These are phyloP conservation scores for Tetramorium bicarinatum DNA, from an alignment of 2,888 invertebrate species.

Conservation along the genomic window DNA sequence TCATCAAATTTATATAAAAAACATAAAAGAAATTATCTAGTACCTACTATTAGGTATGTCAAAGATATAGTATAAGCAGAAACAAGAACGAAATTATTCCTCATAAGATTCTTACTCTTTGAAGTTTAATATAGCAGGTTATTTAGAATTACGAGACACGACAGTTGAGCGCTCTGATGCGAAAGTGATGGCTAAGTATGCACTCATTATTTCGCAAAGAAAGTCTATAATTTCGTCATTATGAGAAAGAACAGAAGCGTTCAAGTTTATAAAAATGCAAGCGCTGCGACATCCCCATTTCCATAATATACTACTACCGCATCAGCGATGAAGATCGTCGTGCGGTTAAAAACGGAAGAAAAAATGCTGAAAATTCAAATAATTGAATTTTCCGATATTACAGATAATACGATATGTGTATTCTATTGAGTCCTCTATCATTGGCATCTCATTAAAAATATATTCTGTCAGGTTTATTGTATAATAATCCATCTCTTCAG, in stretches of 20 bases:
- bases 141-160: conserved; percentile 38
- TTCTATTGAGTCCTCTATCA: background rate
- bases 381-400: conserved; percentile 12
- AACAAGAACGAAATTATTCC: conserved; percentile 39
- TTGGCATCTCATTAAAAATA: background rate
- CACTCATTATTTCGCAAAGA: conserved; percentile 64
- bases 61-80: conserved; percentile 13
- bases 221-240: conserved; percentile 67
- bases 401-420: background rate
- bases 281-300: conserved; percentile 44
- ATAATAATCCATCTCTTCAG: background rate
- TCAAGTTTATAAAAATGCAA: conserved; percentile 56
- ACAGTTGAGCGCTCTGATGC: conserved; percentile 49
- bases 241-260: conserved; percentile 58
- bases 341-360: conserved; percentile 2
- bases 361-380: background rate
- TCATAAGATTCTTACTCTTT: conserved; percentile 43
- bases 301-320: conserved; percentile 53
- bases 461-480: background rate
- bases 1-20: conserved; percentile 22
- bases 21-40: background rate
- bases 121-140: conserved; percentile 42
- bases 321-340: conserved; percentile 33
- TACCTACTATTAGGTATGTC: background rate
- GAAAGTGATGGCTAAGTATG: conserved; percentile 56